phyloP scores from a whole-genome alignment of 1,140 invertebrate species.

The Lutraria rhynchaena region DNA sequence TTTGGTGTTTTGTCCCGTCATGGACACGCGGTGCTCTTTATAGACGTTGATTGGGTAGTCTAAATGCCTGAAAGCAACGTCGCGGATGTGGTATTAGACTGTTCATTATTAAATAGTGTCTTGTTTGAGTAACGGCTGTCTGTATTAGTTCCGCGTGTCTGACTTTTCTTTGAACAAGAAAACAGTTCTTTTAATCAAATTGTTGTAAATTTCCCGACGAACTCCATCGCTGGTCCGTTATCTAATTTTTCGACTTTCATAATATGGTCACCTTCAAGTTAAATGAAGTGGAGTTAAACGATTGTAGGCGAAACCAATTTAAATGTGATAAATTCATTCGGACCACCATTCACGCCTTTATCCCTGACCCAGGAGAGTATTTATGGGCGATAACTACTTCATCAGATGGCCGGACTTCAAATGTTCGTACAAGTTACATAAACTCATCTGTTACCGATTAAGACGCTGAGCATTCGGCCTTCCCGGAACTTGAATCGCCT shows the following conservation, averaged over 20 bases:
- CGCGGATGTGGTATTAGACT: too few species aligned
- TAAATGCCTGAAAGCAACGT: too few species aligned
- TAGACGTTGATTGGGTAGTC: too few species aligned
- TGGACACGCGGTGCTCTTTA: too few species aligned
- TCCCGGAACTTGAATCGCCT: slow-evolving; percentile 38
- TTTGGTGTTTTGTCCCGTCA: too few species aligned
- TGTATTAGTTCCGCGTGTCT: too few species aligned
- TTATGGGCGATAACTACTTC: slow-evolving; percentile 41
- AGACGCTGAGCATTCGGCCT: slow-evolving; percentile 31
- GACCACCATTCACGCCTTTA: slow-evolving; percentile 27
- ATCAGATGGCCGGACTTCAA: too few species aligned
- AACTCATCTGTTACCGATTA: slow-evolving; percentile 30
- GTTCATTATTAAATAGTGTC: too few species aligned
- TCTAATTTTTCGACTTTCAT: slow-evolving; percentile 20
- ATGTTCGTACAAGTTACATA: not conserved
- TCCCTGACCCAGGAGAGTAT: slow-evolving; percentile 26
- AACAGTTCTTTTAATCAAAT: slow-evolving; percentile 6
- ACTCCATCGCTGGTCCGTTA: slow-evolving; percentile 37
- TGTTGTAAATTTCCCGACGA: not conserved
- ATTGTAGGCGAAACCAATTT: slow-evolving; percentile 47
- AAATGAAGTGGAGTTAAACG: slow-evolving; percentile 38
- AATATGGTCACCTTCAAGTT: slow-evolving; percentile 39
- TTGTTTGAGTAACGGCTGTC: too few species aligned
- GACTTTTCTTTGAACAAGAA: too few species aligned
- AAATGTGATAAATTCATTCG: slow-evolving; percentile 47